A percentile compares a stretch with the other conserved stretches of the same genome.
Conservation (phyloP, 2,797 vertebrate species). For the Chanos chanos region DNA sequence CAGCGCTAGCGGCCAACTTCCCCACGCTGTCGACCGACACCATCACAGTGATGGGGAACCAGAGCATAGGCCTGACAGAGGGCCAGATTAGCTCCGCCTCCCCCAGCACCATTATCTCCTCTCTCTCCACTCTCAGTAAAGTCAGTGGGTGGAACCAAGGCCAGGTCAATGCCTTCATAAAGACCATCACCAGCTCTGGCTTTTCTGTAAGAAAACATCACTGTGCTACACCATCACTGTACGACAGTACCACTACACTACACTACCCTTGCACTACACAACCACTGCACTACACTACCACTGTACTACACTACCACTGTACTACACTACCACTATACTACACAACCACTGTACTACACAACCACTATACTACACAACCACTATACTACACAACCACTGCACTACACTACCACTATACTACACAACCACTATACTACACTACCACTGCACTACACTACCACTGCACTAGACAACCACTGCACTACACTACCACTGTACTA, state of each 20-base stretch:
- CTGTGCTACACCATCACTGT: not conserved
- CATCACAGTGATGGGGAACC: slow-evolving; percentile 44
- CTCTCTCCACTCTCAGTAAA: slow-evolving; percentile 48
- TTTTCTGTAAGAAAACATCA: slow-evolving; percentile 43
- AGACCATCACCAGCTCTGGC: slow-evolving; percentile 39
- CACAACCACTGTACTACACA: too few relatives aligned
- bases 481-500: too few relatives aligned
- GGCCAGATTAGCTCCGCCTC: slow-evolving; percentile 49
- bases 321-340: too few relatives aligned
- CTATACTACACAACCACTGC: too few relatives aligned
- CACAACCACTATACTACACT: too few relatives aligned
- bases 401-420: too few relatives aligned
- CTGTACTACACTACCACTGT: too few relatives aligned
- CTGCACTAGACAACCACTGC: too few relatives aligned
- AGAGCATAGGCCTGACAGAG: slow-evolving; percentile 46
- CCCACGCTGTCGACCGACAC: slow-evolving; percentile 40
- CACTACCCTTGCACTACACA: too few relatives aligned
- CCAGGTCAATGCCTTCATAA: slow-evolving; percentile 54
- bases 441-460: too few relatives aligned
- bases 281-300: not conserved
- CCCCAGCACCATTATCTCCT: slow-evolving; percentile 37
- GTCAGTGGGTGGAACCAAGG: slow-evolving; percentile 55
- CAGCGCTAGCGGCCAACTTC: slow-evolving; percentile 55
- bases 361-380: too few relatives aligned
- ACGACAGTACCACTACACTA: too few relatives aligned